Percentiles rank a stretch among this genome's conserved stretches.
Evolutionary conservation across 2,888 invertebrate species (phyloP).

Genomic region (Himalopsyche anomala): DNA sequence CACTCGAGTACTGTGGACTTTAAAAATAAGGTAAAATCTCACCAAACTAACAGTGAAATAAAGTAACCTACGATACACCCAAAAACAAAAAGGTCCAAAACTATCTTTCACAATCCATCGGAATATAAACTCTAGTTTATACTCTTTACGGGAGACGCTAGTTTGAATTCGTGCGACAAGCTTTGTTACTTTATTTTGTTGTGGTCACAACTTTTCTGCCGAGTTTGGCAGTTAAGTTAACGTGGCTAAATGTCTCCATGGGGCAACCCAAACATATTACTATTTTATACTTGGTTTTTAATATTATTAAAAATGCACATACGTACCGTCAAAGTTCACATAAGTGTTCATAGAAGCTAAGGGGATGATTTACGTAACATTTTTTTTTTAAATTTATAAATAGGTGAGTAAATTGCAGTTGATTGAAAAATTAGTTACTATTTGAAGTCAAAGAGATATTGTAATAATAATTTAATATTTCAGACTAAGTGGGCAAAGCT

Average conservation of each 20-base stretch:
- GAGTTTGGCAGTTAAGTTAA: conserved; percentile 20
- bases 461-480: too few species aligned
- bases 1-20: background rate
- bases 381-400: too few species aligned
- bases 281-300: too few species aligned
- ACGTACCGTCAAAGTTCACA: too few species aligned
- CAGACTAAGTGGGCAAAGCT: too few species aligned
- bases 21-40: conserved; percentile 34
- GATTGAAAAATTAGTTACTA: too few species aligned
- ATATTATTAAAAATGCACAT: too few species aligned
- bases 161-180: conserved; percentile 18
- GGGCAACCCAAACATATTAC: background rate
- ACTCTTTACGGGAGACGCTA: conserved; percentile 13
- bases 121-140: conserved; percentile 13
- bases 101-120: conserved; percentile 20
- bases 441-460: too few species aligned
- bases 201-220: conserved; percentile 9
- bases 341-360: too few species aligned
- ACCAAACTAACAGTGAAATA: background rate
- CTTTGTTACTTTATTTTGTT: conserved; percentile 26
- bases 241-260: conserved; percentile 6
- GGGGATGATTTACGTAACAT: too few species aligned
- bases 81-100: background rate
- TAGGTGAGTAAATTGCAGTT: too few species aligned
- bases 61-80: background rate